A percentile compares a stretch with the other conserved stretches of the same genome.
Evolutionary conservation across 2,888 invertebrate species (phyloP).

Genomic region (Caenorhabditis sp.): DNA sequence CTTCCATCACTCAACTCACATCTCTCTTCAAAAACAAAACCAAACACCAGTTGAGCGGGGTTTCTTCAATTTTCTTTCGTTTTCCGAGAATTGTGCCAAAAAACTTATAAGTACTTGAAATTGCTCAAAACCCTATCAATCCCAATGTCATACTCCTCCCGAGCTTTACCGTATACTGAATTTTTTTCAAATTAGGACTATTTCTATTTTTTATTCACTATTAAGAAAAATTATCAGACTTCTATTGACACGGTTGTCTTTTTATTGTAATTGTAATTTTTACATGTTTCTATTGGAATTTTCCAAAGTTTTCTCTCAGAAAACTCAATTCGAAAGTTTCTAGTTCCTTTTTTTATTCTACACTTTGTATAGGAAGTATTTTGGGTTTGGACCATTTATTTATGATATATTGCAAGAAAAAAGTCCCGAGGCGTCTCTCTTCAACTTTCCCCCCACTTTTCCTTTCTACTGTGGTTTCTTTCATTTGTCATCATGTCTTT

Average conservation of each 20-base stretch:
- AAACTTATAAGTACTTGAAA: slow-evolving; percentile 19
- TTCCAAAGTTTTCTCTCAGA: too few relatives aligned
- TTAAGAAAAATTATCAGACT: slow-evolving; percentile 34
- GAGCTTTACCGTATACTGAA: slow-evolving; percentile 34
- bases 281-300: not conserved
- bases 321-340: too few relatives aligned
- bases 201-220: not conserved
- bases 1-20: slow-evolving; percentile 22
- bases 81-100: slow-evolving; percentile 25
- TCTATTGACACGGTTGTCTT: slow-evolving; percentile 52
- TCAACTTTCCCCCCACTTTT: slow-evolving; percentile 30
- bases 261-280: slow-evolving; percentile 15
- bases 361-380: slow-evolving; percentile 33
- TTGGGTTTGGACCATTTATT: slow-evolving; percentile 43
- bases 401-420: not conserved
- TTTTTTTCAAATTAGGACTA: slow-evolving; percentile 1
- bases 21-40: slow-evolving; percentile 26
- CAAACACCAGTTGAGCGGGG: slow-evolving; percentile 23
- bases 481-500: slow-evolving; percentile 48
- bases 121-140: slow-evolving; percentile 54
- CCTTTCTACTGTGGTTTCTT: slow-evolving; percentile 55
- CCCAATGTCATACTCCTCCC: slow-evolving; percentile 50
- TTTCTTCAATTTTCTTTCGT: not conserved
- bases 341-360: slow-evolving; percentile 9
- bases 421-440: slow-evolving; percentile 48